Base-by-base conservation (phyloP, 2,797 vertebrate species). In the Taenioides sp. region DNA sequence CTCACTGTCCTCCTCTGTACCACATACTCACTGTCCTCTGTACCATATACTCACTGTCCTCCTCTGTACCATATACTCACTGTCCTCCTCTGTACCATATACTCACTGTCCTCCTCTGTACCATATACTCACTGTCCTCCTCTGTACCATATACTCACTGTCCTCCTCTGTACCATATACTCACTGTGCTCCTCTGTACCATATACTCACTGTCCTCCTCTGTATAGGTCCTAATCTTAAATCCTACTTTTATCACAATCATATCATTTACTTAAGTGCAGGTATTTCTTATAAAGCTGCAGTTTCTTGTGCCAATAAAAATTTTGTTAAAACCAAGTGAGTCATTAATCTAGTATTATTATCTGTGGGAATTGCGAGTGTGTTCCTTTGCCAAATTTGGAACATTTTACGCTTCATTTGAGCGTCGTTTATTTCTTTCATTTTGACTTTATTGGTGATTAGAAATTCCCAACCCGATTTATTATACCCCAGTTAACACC, bases 401-500 rank as follows among this genome's bases (percentile, higher is more conserved):
- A 40, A 65, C 28, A 70, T 34, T 17, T 22, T 5, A 73, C 37
- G 61, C 69, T 65, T 27, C 43, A 61, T 70, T 73, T 70, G 16
- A 69, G 20, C 67, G 62, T 58, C 34, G 69, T 65, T 75, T 3
- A 5, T 67, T 77, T 77, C 28, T 57, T 57, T n/a, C 6, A 0
- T 20, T 68, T 65, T 65, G 28, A 55, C 68, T 57, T 71, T 68
- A 64, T 60, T 43, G 34, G 34, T 37, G 58, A 73, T 74, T 54
- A 69, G 47, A 70, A 63, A 69, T 66, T 49, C 10, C 27, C 37
- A 59, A 28, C n/a, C 31, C 34, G 18, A 61, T 55, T 69, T 74
- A 66, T 66, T 52, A 66, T n/a, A 17, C 61, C 37, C 43, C 64
- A 69, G 75, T 65, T 69, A 67, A 59, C 17, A 60, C 67, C 25